Evolutionary conservation across 35 echinoderm and acorn worm genomes (phyloP).

Genomic region (Heliocidaris erythrogramma): DNA sequence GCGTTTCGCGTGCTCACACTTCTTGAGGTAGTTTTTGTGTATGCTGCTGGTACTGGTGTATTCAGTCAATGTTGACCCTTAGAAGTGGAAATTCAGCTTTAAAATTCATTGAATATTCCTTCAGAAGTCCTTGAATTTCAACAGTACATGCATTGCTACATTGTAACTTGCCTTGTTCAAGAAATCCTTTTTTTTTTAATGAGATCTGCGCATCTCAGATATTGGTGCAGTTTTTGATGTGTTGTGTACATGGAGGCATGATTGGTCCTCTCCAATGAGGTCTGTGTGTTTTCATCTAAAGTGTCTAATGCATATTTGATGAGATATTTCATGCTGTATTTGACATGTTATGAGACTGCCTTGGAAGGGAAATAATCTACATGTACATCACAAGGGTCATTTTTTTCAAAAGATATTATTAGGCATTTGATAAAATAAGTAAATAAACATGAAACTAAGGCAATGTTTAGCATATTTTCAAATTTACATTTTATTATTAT

Average conservation of each 20-base stretch:
- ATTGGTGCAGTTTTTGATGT: neutral
- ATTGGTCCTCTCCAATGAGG: neutral
- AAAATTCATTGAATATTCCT: neutral
- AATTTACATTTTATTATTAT: no score
- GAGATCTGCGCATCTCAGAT: neutral
- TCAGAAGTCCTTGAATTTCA: neutral
- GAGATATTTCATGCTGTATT: constrained; percentile 14
- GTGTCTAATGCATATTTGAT: constrained; percentile 45
- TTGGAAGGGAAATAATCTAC: no score
- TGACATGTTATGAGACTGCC: neutral
- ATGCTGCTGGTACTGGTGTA: neutral
- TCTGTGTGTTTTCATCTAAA: constrained; percentile 18
- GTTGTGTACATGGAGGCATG: neutral
- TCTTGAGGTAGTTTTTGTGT: neutral
- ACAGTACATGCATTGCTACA: neutral
- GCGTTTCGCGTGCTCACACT: neutral
- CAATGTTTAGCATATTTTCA: no score
- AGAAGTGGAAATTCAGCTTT: neutral
- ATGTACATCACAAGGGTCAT: no score
- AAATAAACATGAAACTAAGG: no score
- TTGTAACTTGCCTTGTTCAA: neutral
- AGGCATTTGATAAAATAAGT: no score
- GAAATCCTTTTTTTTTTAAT: neutral
- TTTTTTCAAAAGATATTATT: no score
- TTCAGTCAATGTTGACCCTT: neutral